Evolutionary conservation across 2,113 vertebrate genomes (phyloP).

Genomic region (Melanerpes formicivorus): DNA sequence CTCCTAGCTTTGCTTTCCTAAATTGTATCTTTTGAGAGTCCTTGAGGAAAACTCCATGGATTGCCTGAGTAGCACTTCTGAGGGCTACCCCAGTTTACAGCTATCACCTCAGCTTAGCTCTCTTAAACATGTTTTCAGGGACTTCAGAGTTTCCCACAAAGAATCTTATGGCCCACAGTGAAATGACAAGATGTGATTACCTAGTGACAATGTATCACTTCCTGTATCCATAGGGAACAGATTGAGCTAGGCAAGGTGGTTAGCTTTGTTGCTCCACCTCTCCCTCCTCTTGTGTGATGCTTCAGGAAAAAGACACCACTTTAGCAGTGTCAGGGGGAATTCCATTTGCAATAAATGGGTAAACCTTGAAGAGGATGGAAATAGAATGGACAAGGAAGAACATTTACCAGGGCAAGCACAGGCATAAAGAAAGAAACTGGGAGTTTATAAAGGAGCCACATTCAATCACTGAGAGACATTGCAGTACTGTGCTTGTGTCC

Average conservation of each 20-base stretch:
- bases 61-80: not conserved
- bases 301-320: not conserved
- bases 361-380: not conserved
- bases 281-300: not conserved
- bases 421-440: not conserved
- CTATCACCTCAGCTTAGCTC: not conserved
- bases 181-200: constrained; percentile 39
- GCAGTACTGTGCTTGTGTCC: not conserved
- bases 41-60: not conserved
- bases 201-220: not conserved
- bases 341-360: not conserved
- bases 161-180: fast-evolving
- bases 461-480: not conserved
- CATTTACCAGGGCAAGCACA: not conserved
- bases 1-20: not conserved
- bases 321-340: not conserved
- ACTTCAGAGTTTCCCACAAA: not conserved
- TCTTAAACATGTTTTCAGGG: not conserved
- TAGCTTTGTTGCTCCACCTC: not conserved
- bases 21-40: not conserved
- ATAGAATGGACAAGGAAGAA: not conserved
- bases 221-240: not conserved
- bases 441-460: not conserved
- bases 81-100: not conserved
- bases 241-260: not conserved